These are phyloP conservation scores for Rhabdornis inornatus DNA, from an alignment of 2,113 vertebrate genomes.

Conservation along the genomic window DNA sequence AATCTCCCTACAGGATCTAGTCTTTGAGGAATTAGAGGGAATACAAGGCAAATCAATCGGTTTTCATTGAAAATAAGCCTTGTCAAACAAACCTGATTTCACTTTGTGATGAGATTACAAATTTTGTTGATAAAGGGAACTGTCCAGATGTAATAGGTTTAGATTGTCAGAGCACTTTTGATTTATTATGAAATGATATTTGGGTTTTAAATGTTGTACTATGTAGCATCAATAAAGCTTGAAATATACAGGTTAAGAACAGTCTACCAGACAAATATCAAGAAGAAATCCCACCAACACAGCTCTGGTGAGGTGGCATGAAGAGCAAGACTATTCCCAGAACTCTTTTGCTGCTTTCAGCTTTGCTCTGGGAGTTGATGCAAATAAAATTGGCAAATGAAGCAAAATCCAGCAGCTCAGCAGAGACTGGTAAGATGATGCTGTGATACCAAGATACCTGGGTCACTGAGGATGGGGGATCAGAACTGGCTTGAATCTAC, in stretches of 20 bases:
- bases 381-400: background rate
- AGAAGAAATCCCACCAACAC: background rate
- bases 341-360: background rate
- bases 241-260: background rate
- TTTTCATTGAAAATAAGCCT: background rate
- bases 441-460: background rate
- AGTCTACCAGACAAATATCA: background rate
- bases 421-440: background rate
- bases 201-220: background rate
- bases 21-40: background rate
- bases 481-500: background rate
- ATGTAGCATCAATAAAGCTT: background rate
- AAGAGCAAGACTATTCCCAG: background rate
- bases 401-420: background rate
- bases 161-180: background rate
- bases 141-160: slow-evolving; percentile 33
- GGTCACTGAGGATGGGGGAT: background rate
- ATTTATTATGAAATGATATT: slow-evolving; percentile 6
- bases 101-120: slow-evolving; percentile 25
- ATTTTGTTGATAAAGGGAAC: slow-evolving; percentile 38
- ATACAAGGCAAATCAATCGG: background rate
- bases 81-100: slow-evolving; percentile 43
- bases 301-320: background rate
- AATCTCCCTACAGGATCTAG: background rate
- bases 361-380: background rate